Percentiles rank a stretch among this genome's conserved stretches.
Evolutionary conservation across 2,797 vertebrate species (phyloP).

Genomic region (Australoheros facetus): DNA sequence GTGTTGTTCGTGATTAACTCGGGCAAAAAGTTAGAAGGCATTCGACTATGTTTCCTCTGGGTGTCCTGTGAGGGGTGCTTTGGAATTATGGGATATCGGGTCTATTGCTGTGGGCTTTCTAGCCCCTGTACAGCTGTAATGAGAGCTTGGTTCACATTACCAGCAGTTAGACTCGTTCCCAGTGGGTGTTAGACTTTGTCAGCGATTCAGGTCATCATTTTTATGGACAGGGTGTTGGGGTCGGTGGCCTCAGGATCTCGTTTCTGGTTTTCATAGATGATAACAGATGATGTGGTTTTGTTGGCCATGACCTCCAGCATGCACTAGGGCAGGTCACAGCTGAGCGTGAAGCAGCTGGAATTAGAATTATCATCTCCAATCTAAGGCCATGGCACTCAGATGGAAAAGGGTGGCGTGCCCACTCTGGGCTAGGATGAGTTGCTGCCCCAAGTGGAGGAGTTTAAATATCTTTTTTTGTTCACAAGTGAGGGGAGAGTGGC

Average conservation of each 20-base stretch:
- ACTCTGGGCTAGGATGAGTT: too few species aligned
- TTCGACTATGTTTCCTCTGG: background rate
- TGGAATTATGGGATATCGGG: background rate
- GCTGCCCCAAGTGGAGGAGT: too few species aligned
- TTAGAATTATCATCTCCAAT: background rate
- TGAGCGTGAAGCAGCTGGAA: background rate
- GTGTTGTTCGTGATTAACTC: constrained; percentile 25
- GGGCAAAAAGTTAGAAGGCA: background rate
- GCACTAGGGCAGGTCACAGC: background rate
- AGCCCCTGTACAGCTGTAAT: background rate
- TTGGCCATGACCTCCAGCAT: background rate
- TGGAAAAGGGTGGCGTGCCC: too few species aligned
- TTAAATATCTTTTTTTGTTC: too few species aligned
- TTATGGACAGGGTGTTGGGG: background rate
- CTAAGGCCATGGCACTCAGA: background rate
- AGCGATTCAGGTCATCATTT: fast-evolving
- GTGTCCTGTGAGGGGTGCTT: background rate
- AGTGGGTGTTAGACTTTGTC: background rate
- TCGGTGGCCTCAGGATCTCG: background rate
- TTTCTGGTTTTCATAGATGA: background rate
- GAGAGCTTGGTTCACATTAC: too few species aligned
- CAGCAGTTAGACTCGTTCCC: background rate
- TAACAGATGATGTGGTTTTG: background rate
- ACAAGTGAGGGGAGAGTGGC: too few species aligned
- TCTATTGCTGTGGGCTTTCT: background rate